Percentiles rank a stretch among this genome's conserved stretches.
Evolutionary conservation across 1,140 invertebrate genomes (phyloP).

Genomic region (Drosophila aff.): DNA sequence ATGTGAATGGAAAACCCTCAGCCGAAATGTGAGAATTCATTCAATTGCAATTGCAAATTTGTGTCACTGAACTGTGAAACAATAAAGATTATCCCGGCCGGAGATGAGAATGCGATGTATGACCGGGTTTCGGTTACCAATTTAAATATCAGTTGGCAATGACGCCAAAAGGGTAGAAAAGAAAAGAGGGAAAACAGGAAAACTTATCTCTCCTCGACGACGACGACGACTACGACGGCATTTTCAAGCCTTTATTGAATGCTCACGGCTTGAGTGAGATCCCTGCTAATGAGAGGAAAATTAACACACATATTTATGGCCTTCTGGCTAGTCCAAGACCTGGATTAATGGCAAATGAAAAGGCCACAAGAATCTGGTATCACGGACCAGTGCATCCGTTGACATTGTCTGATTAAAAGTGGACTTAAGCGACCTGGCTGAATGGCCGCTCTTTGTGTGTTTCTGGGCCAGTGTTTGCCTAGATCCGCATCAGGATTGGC

Average conservation of each 20-base stretch:
- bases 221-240: neutral
- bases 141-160: slow-evolving; percentile 43
- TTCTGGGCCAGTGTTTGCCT: slow-evolving; percentile 35
- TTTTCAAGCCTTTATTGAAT: neutral
- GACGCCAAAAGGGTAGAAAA: slow-evolving; percentile 5
- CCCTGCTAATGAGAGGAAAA: slow-evolving; percentile 26
- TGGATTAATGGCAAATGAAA: slow-evolving; percentile 28
- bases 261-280: neutral
- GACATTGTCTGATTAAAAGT: slow-evolving; percentile 38
- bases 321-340: neutral
- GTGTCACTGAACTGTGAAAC: slow-evolving; percentile 60
- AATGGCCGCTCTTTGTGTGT: slow-evolving; percentile 40
- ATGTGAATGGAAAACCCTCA: slow-evolving; percentile 40
- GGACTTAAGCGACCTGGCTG: slow-evolving; percentile 14
- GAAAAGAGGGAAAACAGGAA: neutral
- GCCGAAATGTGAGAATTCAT: slow-evolving; percentile 51
- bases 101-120: slow-evolving; percentile 54
- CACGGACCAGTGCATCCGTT: slow-evolving; percentile 29
- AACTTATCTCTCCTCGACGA: slow-evolving; percentile 8
- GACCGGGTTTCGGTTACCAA: slow-evolving; percentile 46
- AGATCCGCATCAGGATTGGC: slow-evolving; percentile 33
- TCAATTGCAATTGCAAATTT: slow-evolving; percentile 60
- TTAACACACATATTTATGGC: slow-evolving; percentile 16
- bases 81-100: slow-evolving; percentile 57
- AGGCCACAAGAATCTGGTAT: slow-evolving; percentile 20